Evolutionary conservation across 2,888 invertebrate species (phyloP).

Genomic region (Callosobruchus maculatus): DNA sequence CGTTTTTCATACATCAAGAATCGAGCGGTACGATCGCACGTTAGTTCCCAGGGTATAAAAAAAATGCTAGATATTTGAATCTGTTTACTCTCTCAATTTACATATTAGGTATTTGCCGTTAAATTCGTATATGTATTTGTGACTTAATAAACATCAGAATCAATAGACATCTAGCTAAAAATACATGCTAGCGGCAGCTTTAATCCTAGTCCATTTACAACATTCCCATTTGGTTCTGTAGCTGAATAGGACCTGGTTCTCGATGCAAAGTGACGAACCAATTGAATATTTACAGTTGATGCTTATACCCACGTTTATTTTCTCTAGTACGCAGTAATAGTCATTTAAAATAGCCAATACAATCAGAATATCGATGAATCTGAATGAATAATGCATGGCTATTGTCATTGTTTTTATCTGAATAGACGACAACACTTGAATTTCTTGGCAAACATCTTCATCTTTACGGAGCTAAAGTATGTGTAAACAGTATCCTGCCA

Average conservation of each 20-base stretch:
- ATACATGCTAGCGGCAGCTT: too few relatives aligned
- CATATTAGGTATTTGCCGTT: too few relatives aligned
- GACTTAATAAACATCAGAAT: too few relatives aligned
- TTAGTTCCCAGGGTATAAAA: too few relatives aligned
- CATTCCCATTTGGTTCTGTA: too few relatives aligned
- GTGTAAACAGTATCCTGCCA: not conserved
- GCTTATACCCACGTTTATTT: not conserved
- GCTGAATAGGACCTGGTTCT: not conserved
- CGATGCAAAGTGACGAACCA: not conserved
- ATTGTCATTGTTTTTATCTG: not conserved
- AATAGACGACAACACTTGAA: not conserved
- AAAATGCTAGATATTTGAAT: too few relatives aligned
- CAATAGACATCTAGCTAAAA: too few relatives aligned
- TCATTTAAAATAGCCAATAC: not conserved
- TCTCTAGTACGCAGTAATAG: not conserved
- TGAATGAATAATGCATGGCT: not conserved
- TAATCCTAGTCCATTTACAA: too few relatives aligned
- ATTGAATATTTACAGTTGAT: not conserved
- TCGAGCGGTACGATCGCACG: too few relatives aligned
- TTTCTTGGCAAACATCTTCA: not conserved
- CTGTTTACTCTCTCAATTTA: too few relatives aligned
- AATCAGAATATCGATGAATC: not conserved
- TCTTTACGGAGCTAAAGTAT: not conserved
- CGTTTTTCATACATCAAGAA: too few relatives aligned
- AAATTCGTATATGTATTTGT: too few relatives aligned